Evolutionary conservation across 2,888 invertebrate genomes (phyloP).

Genomic region (Caenorhabditis doughertyi): DNA sequence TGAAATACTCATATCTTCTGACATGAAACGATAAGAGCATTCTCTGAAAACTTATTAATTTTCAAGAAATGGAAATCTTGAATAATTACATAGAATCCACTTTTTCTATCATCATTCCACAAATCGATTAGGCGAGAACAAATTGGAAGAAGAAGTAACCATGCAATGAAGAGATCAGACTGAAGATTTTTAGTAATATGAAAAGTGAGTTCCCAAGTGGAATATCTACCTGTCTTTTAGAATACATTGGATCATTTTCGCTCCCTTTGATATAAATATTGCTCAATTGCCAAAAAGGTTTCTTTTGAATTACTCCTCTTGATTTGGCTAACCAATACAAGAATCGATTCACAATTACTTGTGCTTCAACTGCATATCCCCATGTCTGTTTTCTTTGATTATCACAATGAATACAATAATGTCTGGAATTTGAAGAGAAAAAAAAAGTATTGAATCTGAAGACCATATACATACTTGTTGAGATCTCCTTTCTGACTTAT

Average conservation of each 20-base stretch:
- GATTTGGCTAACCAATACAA: slow-evolving; percentile 36
- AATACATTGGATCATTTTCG: slow-evolving; percentile 23
- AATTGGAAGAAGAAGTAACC: slow-evolving; percentile 47
- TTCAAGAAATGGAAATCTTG: not conserved
- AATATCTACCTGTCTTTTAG: slow-evolving; percentile 28
- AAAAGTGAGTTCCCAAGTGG: not conserved
- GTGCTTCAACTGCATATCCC: slow-evolving; percentile 53
- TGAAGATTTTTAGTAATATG: slow-evolving; percentile 10
- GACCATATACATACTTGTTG: slow-evolving; percentile 17
- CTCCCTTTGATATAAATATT: slow-evolving; percentile 22
- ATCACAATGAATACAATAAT: slow-evolving; percentile 51
- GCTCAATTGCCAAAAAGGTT: slow-evolving; percentile 34
- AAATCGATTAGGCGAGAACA: slow-evolving; percentile 38
- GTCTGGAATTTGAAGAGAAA: slow-evolving; percentile 10
- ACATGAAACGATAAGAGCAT: slow-evolving; percentile 9
- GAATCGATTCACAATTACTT: slow-evolving; percentile 48
- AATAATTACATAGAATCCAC: slow-evolving; percentile 44
- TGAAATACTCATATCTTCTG: slow-evolving; percentile 36
- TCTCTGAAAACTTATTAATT: slow-evolving; percentile 16
- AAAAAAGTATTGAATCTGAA: not conserved
- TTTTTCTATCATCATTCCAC: slow-evolving; percentile 53
- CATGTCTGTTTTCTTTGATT: slow-evolving; percentile 29
- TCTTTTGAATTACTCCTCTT: not conserved
- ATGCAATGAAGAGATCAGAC: slow-evolving; percentile 39
- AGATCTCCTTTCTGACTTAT: slow-evolving; percentile 36